Evolutionary conservation across 2,888 invertebrate species (phyloP).

Genomic region (Nemurella pictetii): DNA sequence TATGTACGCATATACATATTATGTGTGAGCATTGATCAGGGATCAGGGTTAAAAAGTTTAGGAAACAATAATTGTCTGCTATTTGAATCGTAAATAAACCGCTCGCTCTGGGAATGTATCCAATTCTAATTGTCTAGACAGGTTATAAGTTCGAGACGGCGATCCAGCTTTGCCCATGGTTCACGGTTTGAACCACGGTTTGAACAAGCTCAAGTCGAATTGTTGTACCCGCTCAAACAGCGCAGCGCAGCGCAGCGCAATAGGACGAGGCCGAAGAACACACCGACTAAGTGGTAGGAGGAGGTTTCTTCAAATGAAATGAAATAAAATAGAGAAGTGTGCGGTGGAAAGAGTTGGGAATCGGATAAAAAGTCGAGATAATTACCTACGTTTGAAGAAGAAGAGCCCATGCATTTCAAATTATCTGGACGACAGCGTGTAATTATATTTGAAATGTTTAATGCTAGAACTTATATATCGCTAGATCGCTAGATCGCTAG

Average conservation of each 20-base stretch:
- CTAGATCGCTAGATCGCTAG: neutral
- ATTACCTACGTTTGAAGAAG: constrained; percentile 33
- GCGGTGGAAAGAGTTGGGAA: constrained; percentile 24
- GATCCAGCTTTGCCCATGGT: neutral
- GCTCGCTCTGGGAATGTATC: constrained; percentile 22
- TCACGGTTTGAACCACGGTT: neutral
- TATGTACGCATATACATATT: neutral
- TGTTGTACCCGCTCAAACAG: no score
- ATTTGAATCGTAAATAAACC: constrained; percentile 30
- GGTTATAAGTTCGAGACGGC: neutral
- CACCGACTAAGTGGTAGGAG: constrained; percentile 25
- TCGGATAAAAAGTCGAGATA: constrained; percentile 36
- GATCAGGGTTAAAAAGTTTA: constrained; percentile 1
- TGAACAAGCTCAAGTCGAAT: neutral
- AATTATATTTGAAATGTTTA: constrained; percentile 33
- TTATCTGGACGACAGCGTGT: constrained; percentile 41
- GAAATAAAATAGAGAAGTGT: constrained; percentile 38
- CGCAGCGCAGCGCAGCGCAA: no score
- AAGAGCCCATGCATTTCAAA: constrained; percentile 37
- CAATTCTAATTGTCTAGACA: constrained; percentile 11
- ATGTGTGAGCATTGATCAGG: neutral
- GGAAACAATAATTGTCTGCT: constrained; percentile 23
- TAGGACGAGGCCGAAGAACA: neutral
- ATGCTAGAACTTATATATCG: neutral
- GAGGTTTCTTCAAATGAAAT: constrained; percentile 38